phyloP scores from a whole-genome alignment of 2,888 invertebrate species.

The Ophion slaviceki region DNA sequence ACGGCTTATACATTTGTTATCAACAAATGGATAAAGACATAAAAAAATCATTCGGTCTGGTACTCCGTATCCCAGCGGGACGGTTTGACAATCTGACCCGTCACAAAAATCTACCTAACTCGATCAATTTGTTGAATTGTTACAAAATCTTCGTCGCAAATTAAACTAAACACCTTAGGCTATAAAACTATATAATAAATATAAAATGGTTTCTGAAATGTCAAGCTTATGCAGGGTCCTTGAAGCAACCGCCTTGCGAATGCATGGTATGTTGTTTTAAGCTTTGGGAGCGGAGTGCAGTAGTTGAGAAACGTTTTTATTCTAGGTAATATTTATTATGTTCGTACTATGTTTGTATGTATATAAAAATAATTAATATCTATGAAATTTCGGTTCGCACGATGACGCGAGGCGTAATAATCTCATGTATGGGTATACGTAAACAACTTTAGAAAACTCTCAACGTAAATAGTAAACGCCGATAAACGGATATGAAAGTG shows the following conservation, averaged over 20 bases:
- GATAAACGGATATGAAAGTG: background rate
- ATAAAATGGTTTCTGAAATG: background rate
- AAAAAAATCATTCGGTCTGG: background rate
- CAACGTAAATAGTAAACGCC: background rate
- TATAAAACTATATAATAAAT: background rate
- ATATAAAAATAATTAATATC: background rate
- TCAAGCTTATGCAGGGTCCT: conserved; percentile 42
- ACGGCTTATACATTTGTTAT: too few species aligned
- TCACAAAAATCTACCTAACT: too few species aligned
- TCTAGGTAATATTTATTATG: conserved; percentile 52
- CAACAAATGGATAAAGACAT: too few species aligned
- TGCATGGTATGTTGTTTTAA: conserved; percentile 83
- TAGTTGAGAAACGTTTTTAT: conserved; percentile 75
- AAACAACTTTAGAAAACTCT: background rate
- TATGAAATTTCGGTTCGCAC: conserved; percentile 21
- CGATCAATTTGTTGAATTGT: too few species aligned
- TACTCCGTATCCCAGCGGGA: too few species aligned
- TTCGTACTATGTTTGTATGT: conserved; percentile 30
- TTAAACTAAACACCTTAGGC: too few species aligned
- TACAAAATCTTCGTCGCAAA: too few species aligned
- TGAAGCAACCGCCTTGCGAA: conserved; percentile 80
- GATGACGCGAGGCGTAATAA: background rate
- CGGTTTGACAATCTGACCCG: too few species aligned
- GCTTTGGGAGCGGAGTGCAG: conserved; percentile 81
- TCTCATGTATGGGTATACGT: background rate